Conservation (phyloP, 2,113 vertebrate species). For the Egretta garzetta region DNA sequence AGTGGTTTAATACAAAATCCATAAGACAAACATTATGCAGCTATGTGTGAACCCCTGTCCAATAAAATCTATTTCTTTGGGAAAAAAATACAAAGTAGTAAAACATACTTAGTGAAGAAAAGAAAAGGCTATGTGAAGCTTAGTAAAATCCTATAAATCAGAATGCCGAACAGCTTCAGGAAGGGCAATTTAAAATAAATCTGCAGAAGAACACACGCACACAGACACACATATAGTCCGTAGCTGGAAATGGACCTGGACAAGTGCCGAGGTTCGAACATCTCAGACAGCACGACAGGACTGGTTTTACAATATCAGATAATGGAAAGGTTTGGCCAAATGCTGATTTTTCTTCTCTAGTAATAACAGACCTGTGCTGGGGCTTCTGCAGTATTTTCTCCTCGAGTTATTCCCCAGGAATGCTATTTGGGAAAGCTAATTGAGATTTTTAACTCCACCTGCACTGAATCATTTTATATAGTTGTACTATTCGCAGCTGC, state of each 20-base stretch:
- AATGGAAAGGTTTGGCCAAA: slow-evolving; percentile 18
- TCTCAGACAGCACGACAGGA: background rate
- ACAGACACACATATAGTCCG: background rate
- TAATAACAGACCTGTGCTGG: background rate
- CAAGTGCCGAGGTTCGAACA: background rate
- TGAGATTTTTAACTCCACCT: background rate
- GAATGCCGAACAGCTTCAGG: background rate
- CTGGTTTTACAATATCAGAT: background rate
- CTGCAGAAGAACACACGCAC: background rate
- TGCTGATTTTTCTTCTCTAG: slow-evolving; percentile 11
- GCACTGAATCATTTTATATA: background rate
- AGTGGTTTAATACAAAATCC: slow-evolving; percentile 57
- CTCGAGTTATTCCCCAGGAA: background rate
- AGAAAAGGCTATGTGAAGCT: slow-evolving; percentile 25
- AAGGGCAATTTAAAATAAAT: slow-evolving; percentile 37
- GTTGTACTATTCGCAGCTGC: background rate
- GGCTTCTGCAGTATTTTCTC: slow-evolving; percentile 25
- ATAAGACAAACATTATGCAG: slow-evolving; percentile 1
- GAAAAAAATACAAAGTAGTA: slow-evolving; percentile 25
- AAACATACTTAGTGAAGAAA: slow-evolving; percentile 42
- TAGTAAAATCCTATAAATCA: slow-evolving; percentile 53
- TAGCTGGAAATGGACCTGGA: slow-evolving; percentile 28
- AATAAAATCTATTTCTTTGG: slow-evolving; percentile 31
- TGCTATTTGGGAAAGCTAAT: slow-evolving; percentile 31
- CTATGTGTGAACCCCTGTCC: background rate